Base-by-base conservation (phyloP, 2,113 vertebrate genomes). In the Centrocercus urophasianus region DNA sequence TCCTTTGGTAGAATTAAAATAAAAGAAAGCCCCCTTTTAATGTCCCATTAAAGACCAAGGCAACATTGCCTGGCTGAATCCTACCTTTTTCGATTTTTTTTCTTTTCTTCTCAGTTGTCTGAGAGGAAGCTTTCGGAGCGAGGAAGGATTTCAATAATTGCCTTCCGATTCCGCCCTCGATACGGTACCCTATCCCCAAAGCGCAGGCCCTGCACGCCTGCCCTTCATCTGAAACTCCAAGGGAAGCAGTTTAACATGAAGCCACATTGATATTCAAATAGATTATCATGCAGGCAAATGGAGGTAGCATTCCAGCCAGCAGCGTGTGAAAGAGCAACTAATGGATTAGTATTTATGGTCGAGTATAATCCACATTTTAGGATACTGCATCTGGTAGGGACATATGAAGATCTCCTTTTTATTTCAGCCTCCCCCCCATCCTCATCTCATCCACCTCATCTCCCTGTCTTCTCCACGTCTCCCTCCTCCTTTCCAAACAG, bases 241-340 rank as follows among this genome's bases (percentile, higher is more conserved):
- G 95, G 92, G 76, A 96, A 94, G 95, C 89, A 61, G 63, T 96
- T 97, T 96, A 91, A 95, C 96, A 96, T 77, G 91, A 86, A 95
- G 72, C 93, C 57, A 43, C 97, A 96, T 96, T 97, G 96, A 97
- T 96, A 97, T 97, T 97, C 97, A 97, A 97, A 97, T 97, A 75
- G 94, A 96, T 97, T 97, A 83, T 97, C 83, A 83, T 72, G 96
- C 95, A 82, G 84, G 94, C 90, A 92, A 96, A 96, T 93, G 90
- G 95, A 96, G 93, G 87, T 11, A 80, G 83, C 77, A 93, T 93
- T 88, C 91, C 91, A 95, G 91, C 88, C 94, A 82, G 96, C 95
- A 87, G 83, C n/a, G 95, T 96, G 97, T 91, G 97, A 97, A 95
- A 89, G 69, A 96, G 96, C 95, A 95, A 83, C 95, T 86, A 97